These are phyloP conservation scores for Aelia acuminata DNA, from an alignment of 2,888 invertebrate genomes.

Conservation along the genomic window DNA sequence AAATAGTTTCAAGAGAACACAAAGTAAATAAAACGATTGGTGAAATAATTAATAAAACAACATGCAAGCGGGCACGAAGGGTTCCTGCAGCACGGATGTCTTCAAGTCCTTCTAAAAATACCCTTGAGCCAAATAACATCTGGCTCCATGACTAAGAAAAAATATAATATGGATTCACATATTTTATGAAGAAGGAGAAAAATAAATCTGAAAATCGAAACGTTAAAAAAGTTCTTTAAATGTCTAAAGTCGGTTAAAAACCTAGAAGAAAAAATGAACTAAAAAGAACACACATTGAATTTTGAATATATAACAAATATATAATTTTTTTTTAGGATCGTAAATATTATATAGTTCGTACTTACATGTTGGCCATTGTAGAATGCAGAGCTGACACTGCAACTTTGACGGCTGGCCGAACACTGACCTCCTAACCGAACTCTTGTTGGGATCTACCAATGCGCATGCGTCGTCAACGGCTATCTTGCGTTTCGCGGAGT, in stretches of 20 bases:
- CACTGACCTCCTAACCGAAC: conserved; percentile 4
- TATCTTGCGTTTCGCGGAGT: neutral
- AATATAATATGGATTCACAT: neutral
- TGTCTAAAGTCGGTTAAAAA: no score
- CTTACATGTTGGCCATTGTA: conserved; percentile 35
- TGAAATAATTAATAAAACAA: neutral
- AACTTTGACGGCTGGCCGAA: neutral
- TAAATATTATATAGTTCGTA: neutral
- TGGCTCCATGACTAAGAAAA: neutral
- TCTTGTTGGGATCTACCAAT: neutral
- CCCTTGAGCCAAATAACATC: neutral
- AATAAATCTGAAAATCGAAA: neutral
- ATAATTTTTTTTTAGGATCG: neutral
- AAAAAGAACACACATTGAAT: no score
- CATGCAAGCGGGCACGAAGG: neutral
- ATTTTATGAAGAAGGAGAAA: neutral
- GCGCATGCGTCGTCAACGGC: conserved; percentile 47
- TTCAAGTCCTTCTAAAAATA: conserved; percentile 33
- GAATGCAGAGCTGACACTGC: neutral
- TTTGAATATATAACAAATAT: neutral
- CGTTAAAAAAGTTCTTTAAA: neutral
- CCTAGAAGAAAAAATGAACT: no score
- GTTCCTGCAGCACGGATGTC: neutral
- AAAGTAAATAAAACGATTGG: neutral
- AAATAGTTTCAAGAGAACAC: neutral